Base-by-base conservation (phyloP, 1,140 invertebrate genomes). In the Phortica variegata region DNA sequence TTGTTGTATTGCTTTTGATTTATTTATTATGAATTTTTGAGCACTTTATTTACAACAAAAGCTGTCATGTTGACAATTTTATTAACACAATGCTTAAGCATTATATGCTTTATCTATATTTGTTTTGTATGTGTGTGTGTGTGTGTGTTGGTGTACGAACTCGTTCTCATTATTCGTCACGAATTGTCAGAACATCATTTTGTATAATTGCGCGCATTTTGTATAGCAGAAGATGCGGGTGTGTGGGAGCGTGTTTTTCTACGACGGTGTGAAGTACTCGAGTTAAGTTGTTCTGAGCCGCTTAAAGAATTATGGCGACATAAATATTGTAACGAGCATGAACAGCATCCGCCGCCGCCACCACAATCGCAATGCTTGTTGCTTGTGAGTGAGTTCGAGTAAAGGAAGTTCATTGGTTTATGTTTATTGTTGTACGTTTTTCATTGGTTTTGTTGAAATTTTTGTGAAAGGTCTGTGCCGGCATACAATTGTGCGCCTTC, bases 1-100 rank as follows among this genome's bases (percentile, higher is more conserved):
- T n/a, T n/a, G n/a, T n/a, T n/a, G n/a, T n/a, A n/a, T n/a, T n/a
- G n/a, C 38, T 4, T 10, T 47, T 63, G 61, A 65, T 61, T 65
- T 61, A 65, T 65, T 61, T 46, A 33, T 46, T 54, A 60, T 52
- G 61, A 65, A 65, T 65, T n/a, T n/a, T n/a, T 58, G 31, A 65
- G 47, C 49, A 55, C 58, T 65, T 43, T 65, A 65, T 65, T 65
- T 61, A 65, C 65, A 52, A 58, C 6, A 29, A 29, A 33, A 31
- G 55, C 58, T 65, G 61, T 65, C 61, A 66, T 55, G 61, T 65
- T 65, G 61, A 65, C 61, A 65, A 65, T 65, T 61, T 65, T 65
- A 65, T 65, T 65, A 49, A n/a, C n/a, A n/a, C 49, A 48, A 52
- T 37, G 47, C 43, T 38, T 47, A 21, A 29, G 6, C 12, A 6